phyloP scores from a whole-genome alignment of 2,113 vertebrate species.

The Macrotis lagotis region DNA sequence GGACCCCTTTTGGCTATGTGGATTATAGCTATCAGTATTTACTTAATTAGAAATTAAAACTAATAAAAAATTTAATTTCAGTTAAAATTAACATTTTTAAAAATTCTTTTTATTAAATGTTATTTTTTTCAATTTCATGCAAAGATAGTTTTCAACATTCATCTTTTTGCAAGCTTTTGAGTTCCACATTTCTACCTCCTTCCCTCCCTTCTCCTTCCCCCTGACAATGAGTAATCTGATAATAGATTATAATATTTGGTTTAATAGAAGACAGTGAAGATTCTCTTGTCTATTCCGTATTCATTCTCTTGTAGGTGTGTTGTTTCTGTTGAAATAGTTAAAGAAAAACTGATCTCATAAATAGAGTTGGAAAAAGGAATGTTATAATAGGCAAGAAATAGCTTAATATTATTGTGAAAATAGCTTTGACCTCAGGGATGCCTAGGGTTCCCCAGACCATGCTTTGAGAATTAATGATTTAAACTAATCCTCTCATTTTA shows the following conservation, averaged over 20 bases:
- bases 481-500: background rate
- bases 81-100: background rate
- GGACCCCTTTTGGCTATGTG: background rate
- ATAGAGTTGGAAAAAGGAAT: background rate
- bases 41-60: background rate
- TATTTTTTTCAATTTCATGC: too few species aligned
- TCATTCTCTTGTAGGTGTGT: background rate
- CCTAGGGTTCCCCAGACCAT: background rate
- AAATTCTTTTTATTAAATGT: too few species aligned
- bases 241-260: too few species aligned
- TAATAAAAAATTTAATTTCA: background rate
- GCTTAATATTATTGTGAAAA: background rate
- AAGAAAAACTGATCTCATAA: background rate
- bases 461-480: background rate
- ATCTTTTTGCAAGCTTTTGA: too few species aligned
- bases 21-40: background rate
- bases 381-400: background rate
- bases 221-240: too few species aligned
- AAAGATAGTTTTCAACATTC: too few species aligned
- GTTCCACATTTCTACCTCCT: too few species aligned
- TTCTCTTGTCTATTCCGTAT: background rate
- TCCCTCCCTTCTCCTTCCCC: background rate
- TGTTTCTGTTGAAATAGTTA: background rate
- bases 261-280: background rate
- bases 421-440: background rate